Conservation (phyloP, 2,888 invertebrate species). For the Caenorhabditis wallacei region DNA sequence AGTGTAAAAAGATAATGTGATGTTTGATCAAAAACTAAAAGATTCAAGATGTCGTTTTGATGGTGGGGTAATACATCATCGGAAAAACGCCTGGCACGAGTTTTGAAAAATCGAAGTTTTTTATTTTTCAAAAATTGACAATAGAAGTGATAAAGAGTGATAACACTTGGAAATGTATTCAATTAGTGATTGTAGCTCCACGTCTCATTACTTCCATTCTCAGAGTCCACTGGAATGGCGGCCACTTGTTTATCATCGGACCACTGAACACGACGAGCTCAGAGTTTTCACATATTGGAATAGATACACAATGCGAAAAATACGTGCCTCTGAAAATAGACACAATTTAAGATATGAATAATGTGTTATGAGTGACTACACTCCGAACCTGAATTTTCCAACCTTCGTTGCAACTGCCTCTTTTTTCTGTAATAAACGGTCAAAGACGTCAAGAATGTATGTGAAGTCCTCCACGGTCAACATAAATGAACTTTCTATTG, state of each 20-base stretch:
- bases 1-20: constrained; percentile 22
- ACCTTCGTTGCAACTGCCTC: constrained; percentile 21
- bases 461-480: neutral
- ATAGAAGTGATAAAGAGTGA: too few species aligned
- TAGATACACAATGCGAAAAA: constrained; percentile 3
- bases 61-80: too few species aligned
- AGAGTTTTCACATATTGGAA: neutral
- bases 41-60: too few species aligned
- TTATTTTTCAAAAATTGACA: too few species aligned
- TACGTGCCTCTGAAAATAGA: constrained; percentile 3
- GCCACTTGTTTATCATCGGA: constrained; percentile 3
- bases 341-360: neutral
- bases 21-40: constrained; percentile 28
- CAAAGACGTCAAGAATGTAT: constrained; percentile 14
- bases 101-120: too few species aligned
- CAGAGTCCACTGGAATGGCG: constrained; percentile 20
- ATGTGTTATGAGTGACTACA: too few species aligned
- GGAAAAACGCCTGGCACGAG: too few species aligned
- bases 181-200: constrained; percentile 20
- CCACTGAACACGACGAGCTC: constrained; percentile 23
- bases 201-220: constrained; percentile 27
- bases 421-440: neutral
- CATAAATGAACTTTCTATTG: neutral
- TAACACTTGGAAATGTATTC: too few species aligned
- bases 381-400: neutral